Conservation (phyloP, 2,888 invertebrate species). For the Drosophila affinis region DNA sequence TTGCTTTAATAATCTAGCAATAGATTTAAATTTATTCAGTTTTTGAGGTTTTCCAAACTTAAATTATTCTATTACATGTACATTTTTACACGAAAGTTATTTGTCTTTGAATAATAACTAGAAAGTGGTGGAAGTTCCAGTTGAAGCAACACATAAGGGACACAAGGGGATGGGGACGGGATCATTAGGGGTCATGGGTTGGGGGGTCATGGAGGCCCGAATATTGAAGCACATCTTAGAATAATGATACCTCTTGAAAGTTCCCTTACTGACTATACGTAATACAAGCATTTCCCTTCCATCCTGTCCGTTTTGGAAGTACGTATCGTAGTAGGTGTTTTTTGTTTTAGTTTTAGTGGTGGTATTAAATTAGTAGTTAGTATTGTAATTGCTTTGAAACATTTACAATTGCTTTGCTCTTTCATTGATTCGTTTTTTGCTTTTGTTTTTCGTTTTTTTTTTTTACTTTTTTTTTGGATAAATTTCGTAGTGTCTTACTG, state of each 20-base stretch:
- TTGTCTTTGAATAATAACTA: slow-evolving; percentile 79
- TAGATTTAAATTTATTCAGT: slow-evolving; percentile 65
- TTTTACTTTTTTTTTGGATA: slow-evolving; percentile 55
- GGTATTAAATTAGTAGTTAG: slow-evolving; percentile 58
- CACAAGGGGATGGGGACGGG: slow-evolving; percentile 8
- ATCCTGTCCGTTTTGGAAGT: slow-evolving; percentile 42
- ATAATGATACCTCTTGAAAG: slow-evolving; percentile 38
- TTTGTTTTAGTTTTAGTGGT: slow-evolving; percentile 26
- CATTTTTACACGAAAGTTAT: slow-evolving; percentile 71
- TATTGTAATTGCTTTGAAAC: slow-evolving; percentile 67
- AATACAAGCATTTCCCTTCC: slow-evolving; percentile 45
- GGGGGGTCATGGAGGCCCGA: slow-evolving; percentile 33
- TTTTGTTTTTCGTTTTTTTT: no score
- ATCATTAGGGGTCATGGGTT: neutral
- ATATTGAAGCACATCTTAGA: slow-evolving; percentile 38
- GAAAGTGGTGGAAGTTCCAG: slow-evolving; percentile 63
- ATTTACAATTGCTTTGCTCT: neutral
- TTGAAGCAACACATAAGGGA: slow-evolving; percentile 36
- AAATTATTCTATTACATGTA: slow-evolving; percentile 77
- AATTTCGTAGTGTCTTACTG: slow-evolving; percentile 56
- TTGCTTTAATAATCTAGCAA: slow-evolving; percentile 42
- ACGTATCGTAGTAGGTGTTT: slow-evolving; percentile 28
- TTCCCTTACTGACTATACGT: slow-evolving; percentile 60
- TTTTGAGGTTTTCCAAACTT: slow-evolving; percentile 67
- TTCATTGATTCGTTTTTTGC: slow-evolving; percentile 51